These are phyloP conservation scores for Holothuria scabra DNA, from an alignment of 53 echinoderm and acorn worm species.

Conservation along the genomic window DNA sequence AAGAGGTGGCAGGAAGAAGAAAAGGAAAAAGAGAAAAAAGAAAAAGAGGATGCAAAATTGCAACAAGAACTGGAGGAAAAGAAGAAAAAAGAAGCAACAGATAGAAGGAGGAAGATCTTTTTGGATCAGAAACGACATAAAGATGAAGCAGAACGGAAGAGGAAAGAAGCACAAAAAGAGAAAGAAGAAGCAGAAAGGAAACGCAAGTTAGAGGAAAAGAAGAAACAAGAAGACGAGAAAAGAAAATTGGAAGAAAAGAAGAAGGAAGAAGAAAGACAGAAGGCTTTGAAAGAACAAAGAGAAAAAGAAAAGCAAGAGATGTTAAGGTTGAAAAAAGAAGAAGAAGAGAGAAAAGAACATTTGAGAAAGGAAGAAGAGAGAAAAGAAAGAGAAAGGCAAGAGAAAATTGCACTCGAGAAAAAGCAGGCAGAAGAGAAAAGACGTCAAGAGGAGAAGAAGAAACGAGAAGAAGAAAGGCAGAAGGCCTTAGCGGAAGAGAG, in stretches of 20 bases:
- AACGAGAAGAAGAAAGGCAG: slow-evolving; percentile 24
- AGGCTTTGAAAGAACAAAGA: background rate
- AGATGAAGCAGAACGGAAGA: slow-evolving; percentile 30
- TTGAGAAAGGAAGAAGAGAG: slow-evolving; percentile 3
- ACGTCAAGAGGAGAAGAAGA: slow-evolving; percentile 37
- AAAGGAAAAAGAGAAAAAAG: slow-evolving; percentile 20
- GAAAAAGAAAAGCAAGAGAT: slow-evolving; percentile 44
- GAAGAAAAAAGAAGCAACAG: slow-evolving; percentile 40
- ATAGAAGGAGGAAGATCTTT: slow-evolving; percentile 34
- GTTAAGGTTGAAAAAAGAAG: slow-evolving; percentile 27
- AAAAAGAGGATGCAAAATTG: slow-evolving; percentile 38
- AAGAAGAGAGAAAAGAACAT: slow-evolving; percentile 40
- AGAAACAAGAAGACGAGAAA: slow-evolving; percentile 38
- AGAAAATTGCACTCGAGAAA: background rate
- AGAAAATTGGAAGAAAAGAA: slow-evolving; percentile 43
- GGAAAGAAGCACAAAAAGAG: slow-evolving; percentile 32
- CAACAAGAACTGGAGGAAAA: slow-evolving; percentile 38
- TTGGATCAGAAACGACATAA: slow-evolving; percentile 39
- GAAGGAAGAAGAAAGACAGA: background rate
- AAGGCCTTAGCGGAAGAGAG: slow-evolving; percentile 45
- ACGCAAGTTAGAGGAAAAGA: slow-evolving; percentile 44
- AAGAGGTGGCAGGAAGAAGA: slow-evolving; percentile 35
- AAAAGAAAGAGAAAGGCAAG: slow-evolving; percentile 17
- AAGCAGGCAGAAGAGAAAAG: slow-evolving; percentile 32
- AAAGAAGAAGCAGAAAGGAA: slow-evolving; percentile 36